Evolutionary conservation across 2,797 vertebrate genomes (phyloP), one percentile per base, ranked within the genome.

Genomic region (Anableps anableps): DNA sequence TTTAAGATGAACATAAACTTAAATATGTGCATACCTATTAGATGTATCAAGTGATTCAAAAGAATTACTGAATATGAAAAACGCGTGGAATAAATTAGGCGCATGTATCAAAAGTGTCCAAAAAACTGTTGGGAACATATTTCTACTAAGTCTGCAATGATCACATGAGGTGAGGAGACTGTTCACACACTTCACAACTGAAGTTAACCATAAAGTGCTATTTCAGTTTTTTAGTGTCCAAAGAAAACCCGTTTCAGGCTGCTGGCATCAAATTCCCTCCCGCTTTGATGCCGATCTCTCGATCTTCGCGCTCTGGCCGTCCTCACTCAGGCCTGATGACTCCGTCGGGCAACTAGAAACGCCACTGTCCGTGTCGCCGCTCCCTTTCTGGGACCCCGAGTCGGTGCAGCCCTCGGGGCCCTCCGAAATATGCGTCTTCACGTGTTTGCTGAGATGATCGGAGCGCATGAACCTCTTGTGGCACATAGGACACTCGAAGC

Each of bases 381-480:
- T 94, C 78, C 96, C 97, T 90, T 97, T 97, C 16, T 66, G 94
- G 90, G 76, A 91, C 71, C 79, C 96, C 91, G 1, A 95, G 82
- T 26, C 96, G 86, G 6, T 94, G 34, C 92, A 85, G 0, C 94
- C 96, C 68, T 95, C 96, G 0, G 93, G 91, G 0, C 95, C 93
- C 0, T 94, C 92, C 0, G 94, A 93, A 88, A 92, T 96, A 96
- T 98, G 97, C 55, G 97, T 98, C 95, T 97, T 96, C 72, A 94
- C 91, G 92, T 98, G 97, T 83, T 98, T 98, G 93, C 95, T 97
- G 70, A 98, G 97, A 93, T 98, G 97, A 92, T 98, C 97, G 88
- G 97, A 97, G 91, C 97, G 97, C 97, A 97, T 98, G 93, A 98
- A 98, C 72, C 97, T 96, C 86, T 98, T 98, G 93, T 95, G 96